These are phyloP conservation scores for Rhizomys pruinosus DNA, from an alignment of 2,113 vertebrate genomes.

Conservation along the genomic window DNA sequence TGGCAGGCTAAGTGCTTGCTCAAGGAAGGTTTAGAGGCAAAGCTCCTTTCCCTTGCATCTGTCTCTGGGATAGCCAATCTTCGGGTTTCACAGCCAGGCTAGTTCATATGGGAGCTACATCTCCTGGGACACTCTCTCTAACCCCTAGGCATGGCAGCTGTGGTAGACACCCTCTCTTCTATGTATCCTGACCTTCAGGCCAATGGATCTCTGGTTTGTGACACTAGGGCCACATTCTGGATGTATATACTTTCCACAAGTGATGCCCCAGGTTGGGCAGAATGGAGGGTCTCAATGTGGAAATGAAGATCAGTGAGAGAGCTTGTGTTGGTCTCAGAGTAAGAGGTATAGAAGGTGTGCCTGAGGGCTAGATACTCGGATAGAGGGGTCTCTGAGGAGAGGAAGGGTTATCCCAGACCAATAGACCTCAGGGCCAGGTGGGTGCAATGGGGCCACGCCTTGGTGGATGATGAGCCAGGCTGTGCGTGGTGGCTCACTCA, in stretches of 20 bases:
- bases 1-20: background rate
- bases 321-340: background rate
- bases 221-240: background rate
- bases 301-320: background rate
- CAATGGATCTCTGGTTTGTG: background rate
- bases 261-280: background rate
- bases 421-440: background rate
- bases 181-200: background rate
- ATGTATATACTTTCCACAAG: no score
- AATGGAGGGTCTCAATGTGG: background rate
- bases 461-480: background rate
- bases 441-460: background rate
- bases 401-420: background rate
- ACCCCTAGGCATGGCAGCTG: background rate
- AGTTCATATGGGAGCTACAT: rapidly evolving
- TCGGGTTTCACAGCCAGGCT: background rate
- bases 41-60: background rate
- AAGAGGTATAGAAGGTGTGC: no score
- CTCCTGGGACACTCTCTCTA: background rate
- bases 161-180: background rate
- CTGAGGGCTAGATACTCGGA: background rate
- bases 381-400: background rate
- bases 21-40: background rate
- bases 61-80: background rate
- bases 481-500: slow-evolving; percentile 83